phyloP scores from a whole-genome alignment of 2,113 vertebrate genomes.

The Paradoxurus hermaphroditus region DNA sequence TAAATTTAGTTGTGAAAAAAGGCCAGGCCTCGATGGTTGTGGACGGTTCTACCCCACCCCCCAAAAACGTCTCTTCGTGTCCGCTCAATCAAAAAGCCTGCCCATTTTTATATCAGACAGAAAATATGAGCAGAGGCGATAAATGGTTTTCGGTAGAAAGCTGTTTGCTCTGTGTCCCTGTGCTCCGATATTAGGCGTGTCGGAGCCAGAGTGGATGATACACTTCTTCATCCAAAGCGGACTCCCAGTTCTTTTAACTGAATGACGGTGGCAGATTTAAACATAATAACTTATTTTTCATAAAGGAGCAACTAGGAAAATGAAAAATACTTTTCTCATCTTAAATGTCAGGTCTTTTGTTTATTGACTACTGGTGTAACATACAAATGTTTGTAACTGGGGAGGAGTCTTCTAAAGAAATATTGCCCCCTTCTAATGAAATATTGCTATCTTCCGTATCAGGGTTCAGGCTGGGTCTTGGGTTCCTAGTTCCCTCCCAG shows the following conservation, averaged over 20 bases:
- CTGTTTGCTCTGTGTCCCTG: background rate
- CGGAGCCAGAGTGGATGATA: no score
- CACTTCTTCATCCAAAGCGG: background rate
- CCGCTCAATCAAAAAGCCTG: background rate
- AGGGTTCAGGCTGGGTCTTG: background rate
- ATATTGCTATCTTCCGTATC: background rate
- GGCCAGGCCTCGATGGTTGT: background rate
- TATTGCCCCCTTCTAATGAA: background rate
- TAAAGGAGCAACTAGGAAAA: background rate
- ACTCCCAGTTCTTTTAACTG: background rate
- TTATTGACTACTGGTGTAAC: background rate
- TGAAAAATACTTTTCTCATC: background rate
- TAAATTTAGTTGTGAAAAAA: background rate
- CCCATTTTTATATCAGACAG: background rate
- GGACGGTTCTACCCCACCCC: background rate
- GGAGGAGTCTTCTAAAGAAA: background rate
- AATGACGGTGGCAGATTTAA: background rate
- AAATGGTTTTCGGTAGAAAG: background rate
- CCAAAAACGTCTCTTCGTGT: background rate
- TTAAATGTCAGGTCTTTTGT: background rate
- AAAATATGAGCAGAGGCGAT: background rate
- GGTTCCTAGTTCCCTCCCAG: background rate
- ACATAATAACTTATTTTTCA: background rate
- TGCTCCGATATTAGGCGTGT: background rate
- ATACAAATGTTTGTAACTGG: background rate